Conservation (phyloP, 1,140 invertebrate species). For the Drosophila pachea region DNA sequence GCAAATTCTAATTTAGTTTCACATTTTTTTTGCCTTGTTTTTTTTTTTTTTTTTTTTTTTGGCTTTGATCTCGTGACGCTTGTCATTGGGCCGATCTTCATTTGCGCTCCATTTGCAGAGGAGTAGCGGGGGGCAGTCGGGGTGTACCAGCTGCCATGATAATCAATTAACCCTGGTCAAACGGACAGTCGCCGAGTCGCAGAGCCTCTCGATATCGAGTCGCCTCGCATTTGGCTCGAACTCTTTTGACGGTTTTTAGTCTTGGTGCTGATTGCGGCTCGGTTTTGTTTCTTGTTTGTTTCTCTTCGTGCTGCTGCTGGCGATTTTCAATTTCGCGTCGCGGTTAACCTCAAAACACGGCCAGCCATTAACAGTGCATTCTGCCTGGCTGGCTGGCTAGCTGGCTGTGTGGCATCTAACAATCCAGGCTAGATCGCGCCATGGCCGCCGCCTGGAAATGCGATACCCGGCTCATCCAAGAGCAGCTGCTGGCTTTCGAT, state of each 20-base stretch:
- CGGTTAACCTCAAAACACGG: slow-evolving; percentile 37
- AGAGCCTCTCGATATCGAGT: slow-evolving; percentile 1
- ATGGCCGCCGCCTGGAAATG: neutral
- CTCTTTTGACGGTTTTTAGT: neutral
- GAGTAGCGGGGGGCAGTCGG: neutral
- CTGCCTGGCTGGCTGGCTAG: too few species aligned
- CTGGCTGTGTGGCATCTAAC: slow-evolving; percentile 11
- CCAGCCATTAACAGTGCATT: slow-evolving; percentile 9
- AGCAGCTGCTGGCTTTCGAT: slow-evolving; percentile 1
- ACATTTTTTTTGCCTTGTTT: slow-evolving; percentile 13
- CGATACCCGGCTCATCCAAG: neutral
- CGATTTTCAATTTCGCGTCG: slow-evolving; percentile 38
- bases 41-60: slow-evolving; percentile 16
- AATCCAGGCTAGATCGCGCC: slow-evolving; percentile 8
- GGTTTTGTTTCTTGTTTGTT: neutral
- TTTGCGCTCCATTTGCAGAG: slow-evolving; percentile 32
- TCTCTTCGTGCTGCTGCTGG: neutral
- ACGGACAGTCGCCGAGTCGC: slow-evolving; percentile 32
- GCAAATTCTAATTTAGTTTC: slow-evolving; percentile 62
- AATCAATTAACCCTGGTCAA: slow-evolving; percentile 72
- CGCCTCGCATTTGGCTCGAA: neutral
- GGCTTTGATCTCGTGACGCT: slow-evolving; percentile 72
- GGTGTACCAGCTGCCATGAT: slow-evolving; percentile 37
- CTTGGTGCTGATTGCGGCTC: slow-evolving; percentile 28
- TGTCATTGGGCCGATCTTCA: slow-evolving; percentile 59